Conservation (phyloP, 2,797 vertebrate genomes). For the Phyllotis vaccarum region DNA sequence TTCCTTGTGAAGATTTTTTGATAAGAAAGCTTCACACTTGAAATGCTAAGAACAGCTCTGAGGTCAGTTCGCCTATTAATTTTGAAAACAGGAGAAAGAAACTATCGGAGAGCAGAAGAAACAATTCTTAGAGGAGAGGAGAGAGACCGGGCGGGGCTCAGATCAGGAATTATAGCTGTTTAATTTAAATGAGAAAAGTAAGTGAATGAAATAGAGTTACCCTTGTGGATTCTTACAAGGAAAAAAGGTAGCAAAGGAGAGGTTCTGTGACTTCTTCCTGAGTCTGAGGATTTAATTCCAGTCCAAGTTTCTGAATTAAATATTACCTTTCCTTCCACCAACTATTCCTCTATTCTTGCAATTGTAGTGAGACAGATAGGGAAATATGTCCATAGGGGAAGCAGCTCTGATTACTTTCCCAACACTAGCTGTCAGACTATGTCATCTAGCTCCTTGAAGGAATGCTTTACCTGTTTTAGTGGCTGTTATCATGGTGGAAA, state of each 20-base stretch:
- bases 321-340: constrained; percentile 35
- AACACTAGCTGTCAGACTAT: not conserved
- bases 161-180: not conserved
- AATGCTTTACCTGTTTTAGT: not conserved
- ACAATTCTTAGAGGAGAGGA: not conserved
- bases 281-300: constrained; percentile 44
- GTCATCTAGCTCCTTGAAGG: not conserved
- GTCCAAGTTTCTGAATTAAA: constrained; percentile 39
- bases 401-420: not conserved
- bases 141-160: not conserved
- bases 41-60: constrained; percentile 16
- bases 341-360: not conserved
- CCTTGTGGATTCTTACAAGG: constrained; percentile 4
- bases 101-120: constrained; percentile 8
- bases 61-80: constrained; percentile 52
- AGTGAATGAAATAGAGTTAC: not conserved
- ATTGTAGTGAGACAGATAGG: not conserved
- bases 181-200: constrained; percentile 61
- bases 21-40: constrained; percentile 66
- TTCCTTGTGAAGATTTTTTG: constrained; percentile 66
- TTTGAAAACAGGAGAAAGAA: constrained; percentile 57
- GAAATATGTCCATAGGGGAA: not conserved
- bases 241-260: constrained; percentile 29
- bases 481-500: not conserved
- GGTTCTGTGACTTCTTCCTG: not conserved